Conservation (phyloP, 2,797 vertebrate genomes). For the Protosalanx chinensis region DNA sequence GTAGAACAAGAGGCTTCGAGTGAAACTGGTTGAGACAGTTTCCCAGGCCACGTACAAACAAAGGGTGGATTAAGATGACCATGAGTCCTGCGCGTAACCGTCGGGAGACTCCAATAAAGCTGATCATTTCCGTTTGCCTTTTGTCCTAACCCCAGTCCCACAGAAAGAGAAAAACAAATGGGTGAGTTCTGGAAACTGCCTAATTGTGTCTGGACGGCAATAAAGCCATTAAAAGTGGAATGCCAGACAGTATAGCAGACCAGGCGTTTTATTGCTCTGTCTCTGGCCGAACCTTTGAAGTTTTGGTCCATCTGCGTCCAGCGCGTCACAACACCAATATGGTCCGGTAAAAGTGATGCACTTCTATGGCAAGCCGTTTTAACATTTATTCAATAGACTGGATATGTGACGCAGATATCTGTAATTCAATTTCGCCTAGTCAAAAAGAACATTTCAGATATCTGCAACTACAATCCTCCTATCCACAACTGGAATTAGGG, state of each 20-base stretch:
- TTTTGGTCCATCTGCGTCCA: slow-evolving; percentile 86
- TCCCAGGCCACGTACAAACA: slow-evolving; percentile 73
- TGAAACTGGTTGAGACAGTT: slow-evolving; percentile 67
- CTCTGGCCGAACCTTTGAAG: slow-evolving; percentile 92
- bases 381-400: no score
- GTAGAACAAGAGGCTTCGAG: slow-evolving; percentile 22
- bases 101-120: slow-evolving; percentile 85
- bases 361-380: no score
- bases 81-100: slow-evolving; percentile 64
- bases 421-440: no score
- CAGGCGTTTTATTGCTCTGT: slow-evolving; percentile 91
- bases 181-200: slow-evolving; percentile 91
- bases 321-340: slow-evolving; percentile 81
- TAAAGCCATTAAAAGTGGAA: slow-evolving; percentile 97
- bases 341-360: slow-evolving; percentile 37
- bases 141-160: slow-evolving; percentile 78
- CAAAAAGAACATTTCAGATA: no score
- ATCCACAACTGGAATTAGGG: no score
- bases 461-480: no score
- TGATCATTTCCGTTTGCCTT: slow-evolving; percentile 92
- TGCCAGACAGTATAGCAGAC: slow-evolving; percentile 97
- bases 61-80: slow-evolving; percentile 68
- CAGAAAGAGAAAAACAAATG: slow-evolving; percentile 86
- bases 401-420: no score
- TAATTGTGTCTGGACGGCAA: slow-evolving; percentile 96